Evolutionary conservation across 2,113 vertebrate species (phyloP).

Genomic region (Pygoscelis antarcticus): DNA sequence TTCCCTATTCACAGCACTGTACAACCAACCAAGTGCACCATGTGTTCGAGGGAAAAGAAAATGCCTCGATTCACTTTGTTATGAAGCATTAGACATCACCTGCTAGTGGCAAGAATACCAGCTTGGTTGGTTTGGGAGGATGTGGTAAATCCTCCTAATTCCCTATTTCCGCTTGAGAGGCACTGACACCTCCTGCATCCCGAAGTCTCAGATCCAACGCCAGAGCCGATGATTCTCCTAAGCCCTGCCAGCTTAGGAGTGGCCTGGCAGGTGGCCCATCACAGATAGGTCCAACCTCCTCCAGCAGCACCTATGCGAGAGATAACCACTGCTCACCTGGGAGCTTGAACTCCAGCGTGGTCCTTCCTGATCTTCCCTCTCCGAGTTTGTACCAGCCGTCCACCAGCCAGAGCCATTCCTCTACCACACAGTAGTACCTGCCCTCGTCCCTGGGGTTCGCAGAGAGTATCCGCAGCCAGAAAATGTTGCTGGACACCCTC

Average conservation of each 20-base stretch:
- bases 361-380: slow-evolving; percentile 44
- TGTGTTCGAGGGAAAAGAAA: background rate
- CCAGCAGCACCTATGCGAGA: background rate
- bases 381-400: slow-evolving; percentile 52
- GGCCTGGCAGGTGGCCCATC: background rate
- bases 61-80: background rate
- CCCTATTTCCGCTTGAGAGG: slow-evolving; percentile 56
- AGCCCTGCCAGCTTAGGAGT: background rate
- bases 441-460: slow-evolving; percentile 54
- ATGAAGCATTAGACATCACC: background rate
- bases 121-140: slow-evolving; percentile 44
- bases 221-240: background rate
- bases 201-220: background rate
- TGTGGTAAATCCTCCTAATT: slow-evolving; percentile 55
- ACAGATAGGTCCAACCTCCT: background rate
- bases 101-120: slow-evolving; percentile 1
- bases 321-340: slow-evolving; percentile 53
- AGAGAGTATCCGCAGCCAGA: slow-evolving; percentile 72
- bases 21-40: background rate
- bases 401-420: slow-evolving; percentile 79
- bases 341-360: slow-evolving; percentile 43
- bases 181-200: slow-evolving; percentile 29
- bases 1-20: background rate
- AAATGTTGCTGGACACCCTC: slow-evolving; percentile 52
- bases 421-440: slow-evolving; percentile 79